Percentiles rank a stretch among this genome's conserved stretches.
Evolutionary conservation across 2,888 invertebrate genomes (phyloP).

Genomic region (Apamea anceps): DNA sequence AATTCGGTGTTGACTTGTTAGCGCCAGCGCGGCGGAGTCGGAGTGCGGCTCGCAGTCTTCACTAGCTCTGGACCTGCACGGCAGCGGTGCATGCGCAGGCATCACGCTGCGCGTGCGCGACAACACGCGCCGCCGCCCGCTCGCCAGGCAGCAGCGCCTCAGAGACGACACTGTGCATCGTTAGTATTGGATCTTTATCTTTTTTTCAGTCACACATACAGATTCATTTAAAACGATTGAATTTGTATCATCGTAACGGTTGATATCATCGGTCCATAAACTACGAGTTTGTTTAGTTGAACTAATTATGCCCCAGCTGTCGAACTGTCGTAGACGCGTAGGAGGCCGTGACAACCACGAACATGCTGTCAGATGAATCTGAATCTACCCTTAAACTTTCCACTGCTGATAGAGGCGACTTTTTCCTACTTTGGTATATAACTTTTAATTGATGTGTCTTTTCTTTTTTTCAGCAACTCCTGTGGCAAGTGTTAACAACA

Average conservation of each 20-base stretch:
- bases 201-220: background rate
- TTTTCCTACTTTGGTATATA: background rate
- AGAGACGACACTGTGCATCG: constrained; percentile 92
- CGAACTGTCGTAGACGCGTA: background rate
- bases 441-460: background rate
- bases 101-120: constrained; percentile 91
- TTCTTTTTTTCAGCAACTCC: constrained; percentile 74
- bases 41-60: constrained; percentile 92
- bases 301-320: background rate
- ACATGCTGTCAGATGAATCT: background rate
- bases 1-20: constrained; percentile 54
- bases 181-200: constrained; percentile 66
- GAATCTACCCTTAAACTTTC: background rate
- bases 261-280: background rate
- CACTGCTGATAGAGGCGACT: background rate
- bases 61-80: constrained; percentile 94
- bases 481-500: constrained; percentile 78
- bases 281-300: background rate
- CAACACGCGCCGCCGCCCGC: constrained; percentile 93
- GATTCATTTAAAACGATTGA: background rate
- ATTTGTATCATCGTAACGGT: background rate
- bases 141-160: constrained; percentile 94
- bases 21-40: constrained; percentile 86
- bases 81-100: constrained; percentile 88
- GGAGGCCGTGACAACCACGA: too few species aligned